These are phyloP conservation scores for Aeoliscus strigatus DNA, from an alignment of 2,797 vertebrate species.

Conservation along the genomic window DNA sequence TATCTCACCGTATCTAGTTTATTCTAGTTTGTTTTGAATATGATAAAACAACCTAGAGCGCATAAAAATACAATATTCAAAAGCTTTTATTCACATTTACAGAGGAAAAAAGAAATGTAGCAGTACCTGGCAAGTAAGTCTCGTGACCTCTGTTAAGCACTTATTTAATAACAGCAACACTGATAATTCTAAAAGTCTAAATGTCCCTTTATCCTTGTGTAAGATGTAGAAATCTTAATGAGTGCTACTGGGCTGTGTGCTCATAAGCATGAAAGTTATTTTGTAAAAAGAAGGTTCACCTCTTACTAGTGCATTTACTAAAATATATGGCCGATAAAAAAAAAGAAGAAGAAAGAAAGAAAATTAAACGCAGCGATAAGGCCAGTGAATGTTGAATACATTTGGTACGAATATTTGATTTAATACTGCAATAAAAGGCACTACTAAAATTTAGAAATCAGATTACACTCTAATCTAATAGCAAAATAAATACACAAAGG, in stretches of 20 bases:
- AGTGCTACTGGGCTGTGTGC: slow-evolving; percentile 66
- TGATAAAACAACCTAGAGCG: slow-evolving; percentile 16
- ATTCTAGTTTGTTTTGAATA: slow-evolving; percentile 9
- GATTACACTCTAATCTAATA: slow-evolving; percentile 13
- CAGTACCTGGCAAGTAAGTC: slow-evolving; percentile 18
- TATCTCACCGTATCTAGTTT: too few relatives aligned
- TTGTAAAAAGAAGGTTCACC: slow-evolving; percentile 21
- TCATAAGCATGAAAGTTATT: slow-evolving; percentile 47
- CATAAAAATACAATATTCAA: slow-evolving; percentile 25
- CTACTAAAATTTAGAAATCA: slow-evolving; percentile 33
- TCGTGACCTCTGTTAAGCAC: slow-evolving; percentile 28
- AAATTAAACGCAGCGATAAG: slow-evolving; percentile 6
- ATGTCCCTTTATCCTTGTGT: slow-evolving; percentile 32
- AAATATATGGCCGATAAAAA: slow-evolving; percentile 12
- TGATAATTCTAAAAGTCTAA: slow-evolving; percentile 22
- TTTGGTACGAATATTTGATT: slow-evolving; percentile 29
- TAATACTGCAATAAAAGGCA: slow-evolving; percentile 57
- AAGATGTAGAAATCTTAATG: slow-evolving; percentile 17
- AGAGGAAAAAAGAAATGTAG: slow-evolving; percentile 11
- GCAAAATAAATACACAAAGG: slow-evolving; percentile 7
- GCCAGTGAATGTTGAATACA: slow-evolving; percentile 23
- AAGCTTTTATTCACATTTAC: slow-evolving; percentile 28
- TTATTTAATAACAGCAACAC: slow-evolving; percentile 25
- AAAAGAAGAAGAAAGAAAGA: slow-evolving; percentile 10
- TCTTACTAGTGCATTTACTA: slow-evolving; percentile 42